A percentile compares a stretch with the other conserved stretches of the same genome.
These are phyloP conservation scores for Cheilosia urbana DNA, from an alignment of 2,888 invertebrate species.

Conservation along the genomic window DNA sequence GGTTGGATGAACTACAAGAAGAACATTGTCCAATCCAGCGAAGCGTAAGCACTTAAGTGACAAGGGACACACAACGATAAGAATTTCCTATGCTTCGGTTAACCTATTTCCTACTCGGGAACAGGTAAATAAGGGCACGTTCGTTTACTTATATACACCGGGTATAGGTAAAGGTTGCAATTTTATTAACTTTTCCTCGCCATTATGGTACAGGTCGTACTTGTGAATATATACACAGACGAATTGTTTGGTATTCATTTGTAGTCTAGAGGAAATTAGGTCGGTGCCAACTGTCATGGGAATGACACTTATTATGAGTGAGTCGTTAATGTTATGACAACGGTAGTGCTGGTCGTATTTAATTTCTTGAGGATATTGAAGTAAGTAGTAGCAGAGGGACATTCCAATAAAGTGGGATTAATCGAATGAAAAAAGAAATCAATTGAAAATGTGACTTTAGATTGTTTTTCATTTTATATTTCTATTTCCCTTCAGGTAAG, in stretches of 20 bases:
- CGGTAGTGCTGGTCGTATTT: no score
- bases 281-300: conserved; percentile 54
- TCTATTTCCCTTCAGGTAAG: no score
- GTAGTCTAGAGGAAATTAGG: conserved; percentile 44
- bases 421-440: no score
- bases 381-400: background rate
- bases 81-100: conserved; percentile 72
- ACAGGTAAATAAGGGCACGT: conserved; percentile 54
- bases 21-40: conserved; percentile 64
- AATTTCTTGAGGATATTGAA: background rate
- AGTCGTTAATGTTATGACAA: conserved; percentile 19
- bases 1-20: background rate
- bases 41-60: conserved; percentile 67
- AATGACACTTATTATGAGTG: conserved; percentile 53
- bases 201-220: conserved; percentile 22
- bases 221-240: conserved; percentile 34
- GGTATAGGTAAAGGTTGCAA: conserved; percentile 46
- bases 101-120: conserved; percentile 62
- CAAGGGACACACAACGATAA: conserved; percentile 69
- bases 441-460: no score
- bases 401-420: no score
- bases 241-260: conserved; percentile 29
- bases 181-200: conserved; percentile 67
- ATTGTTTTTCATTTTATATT: no score
- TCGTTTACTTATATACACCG: background rate